Evolutionary conservation across 2,113 vertebrate genomes (phyloP).

Genomic region (Brachypteracias leptosomus): DNA sequence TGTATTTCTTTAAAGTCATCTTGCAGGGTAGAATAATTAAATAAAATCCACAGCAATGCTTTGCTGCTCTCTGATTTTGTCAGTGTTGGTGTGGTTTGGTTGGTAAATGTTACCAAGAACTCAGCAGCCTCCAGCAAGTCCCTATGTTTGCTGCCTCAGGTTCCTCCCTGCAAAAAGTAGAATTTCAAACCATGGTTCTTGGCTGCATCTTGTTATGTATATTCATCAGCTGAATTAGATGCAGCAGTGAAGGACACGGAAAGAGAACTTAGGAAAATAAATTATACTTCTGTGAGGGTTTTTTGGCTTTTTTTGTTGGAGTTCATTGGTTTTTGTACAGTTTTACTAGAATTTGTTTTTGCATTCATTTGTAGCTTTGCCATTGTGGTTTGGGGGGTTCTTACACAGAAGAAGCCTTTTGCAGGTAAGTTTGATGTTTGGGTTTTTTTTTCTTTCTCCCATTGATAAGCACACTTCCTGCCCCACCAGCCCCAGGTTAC

Average conservation of each 20-base stretch:
- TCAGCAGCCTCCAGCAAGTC: neutral
- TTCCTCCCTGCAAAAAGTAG: neutral
- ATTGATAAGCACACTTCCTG: fast-evolving
- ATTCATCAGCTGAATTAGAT: neutral
- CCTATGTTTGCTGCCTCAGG: neutral
- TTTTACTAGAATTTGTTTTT: neutral
- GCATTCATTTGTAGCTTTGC: conserved; percentile 82
- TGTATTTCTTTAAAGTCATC: neutral
- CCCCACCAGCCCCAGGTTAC: neutral
- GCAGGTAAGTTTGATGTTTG: conserved; percentile 80
- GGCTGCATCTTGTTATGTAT: neutral
- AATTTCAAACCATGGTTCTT: neutral
- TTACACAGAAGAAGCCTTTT: conserved; percentile 96
- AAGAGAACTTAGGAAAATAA: neutral
- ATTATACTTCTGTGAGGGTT: neutral
- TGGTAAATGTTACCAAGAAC: neutral
- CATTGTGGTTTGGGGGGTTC: conserved; percentile 94
- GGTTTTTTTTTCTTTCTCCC: neutral
- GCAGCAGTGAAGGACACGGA: neutral
- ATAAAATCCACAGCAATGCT: neutral
- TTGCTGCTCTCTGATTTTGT: neutral
- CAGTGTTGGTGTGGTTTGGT: neutral
- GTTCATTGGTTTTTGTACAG: neutral
- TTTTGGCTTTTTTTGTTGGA: neutral
- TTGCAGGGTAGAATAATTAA: neutral